Percentiles rank a stretch among this genome's conserved stretches.
These are phyloP conservation scores for Hetaerina titia DNA, from an alignment of 2,888 invertebrate species.

Conservation along the genomic window DNA sequence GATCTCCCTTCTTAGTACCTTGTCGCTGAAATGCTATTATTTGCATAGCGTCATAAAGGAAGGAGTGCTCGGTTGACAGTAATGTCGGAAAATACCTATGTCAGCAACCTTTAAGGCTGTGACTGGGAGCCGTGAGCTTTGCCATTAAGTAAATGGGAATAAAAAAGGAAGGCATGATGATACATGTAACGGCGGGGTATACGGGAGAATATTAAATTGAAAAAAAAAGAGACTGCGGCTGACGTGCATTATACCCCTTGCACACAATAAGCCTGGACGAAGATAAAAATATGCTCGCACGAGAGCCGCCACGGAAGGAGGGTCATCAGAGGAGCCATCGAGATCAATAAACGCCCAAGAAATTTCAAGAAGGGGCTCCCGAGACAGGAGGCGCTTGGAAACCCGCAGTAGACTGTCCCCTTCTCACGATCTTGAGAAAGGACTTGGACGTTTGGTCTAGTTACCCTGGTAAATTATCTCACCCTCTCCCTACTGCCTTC, in stretches of 20 bases:
- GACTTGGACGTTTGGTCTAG: neutral
- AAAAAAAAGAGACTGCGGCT: neutral
- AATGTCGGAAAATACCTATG: neutral
- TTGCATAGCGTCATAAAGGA: neutral
- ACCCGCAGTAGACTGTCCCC: neutral
- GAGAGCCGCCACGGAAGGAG: slow-evolving; percentile 1
- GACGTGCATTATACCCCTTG: neutral
- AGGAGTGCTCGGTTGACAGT: neutral
- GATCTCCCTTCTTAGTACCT: too few species aligned
- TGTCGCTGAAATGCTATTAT: too few species aligned
- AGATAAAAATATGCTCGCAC: slow-evolving; percentile 13
- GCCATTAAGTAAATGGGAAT: neutral
- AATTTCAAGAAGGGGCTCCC: neutral
- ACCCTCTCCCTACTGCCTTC: neutral
- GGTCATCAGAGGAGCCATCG: slow-evolving; percentile 1
- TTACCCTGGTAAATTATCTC: neutral
- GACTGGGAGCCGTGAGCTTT: neutral
- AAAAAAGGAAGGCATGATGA: neutral
- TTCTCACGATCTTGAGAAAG: neutral
- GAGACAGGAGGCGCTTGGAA: neutral
- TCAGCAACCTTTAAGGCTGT: neutral
- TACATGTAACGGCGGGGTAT: neutral
- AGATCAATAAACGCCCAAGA: slow-evolving; percentile 27
- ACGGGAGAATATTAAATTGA: neutral
- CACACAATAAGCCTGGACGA: slow-evolving; percentile 6